phyloP scores from a whole-genome alignment of 1,140 invertebrate genomes.

The Ceratosolen solmsi region DNA sequence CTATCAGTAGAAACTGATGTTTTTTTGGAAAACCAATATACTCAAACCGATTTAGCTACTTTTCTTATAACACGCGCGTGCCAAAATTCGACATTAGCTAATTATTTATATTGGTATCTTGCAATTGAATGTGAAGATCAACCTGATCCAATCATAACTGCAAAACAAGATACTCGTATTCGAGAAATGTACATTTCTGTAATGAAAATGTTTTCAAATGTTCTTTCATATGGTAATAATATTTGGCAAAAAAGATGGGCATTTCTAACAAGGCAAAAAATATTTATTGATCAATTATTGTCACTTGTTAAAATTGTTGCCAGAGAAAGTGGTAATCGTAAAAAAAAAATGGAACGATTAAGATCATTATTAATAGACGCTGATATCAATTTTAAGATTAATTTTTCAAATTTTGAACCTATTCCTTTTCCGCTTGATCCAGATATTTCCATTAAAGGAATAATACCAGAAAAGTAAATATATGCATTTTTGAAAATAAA shows the following conservation, averaged over 20 bases:
- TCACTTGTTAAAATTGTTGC: constrained; percentile 92
- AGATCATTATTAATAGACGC: constrained; percentile 87
- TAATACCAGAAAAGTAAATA: constrained; percentile 84
- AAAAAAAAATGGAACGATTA: constrained; percentile 92
- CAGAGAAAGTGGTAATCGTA: constrained; percentile 91
- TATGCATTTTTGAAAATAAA: constrained; percentile 14
- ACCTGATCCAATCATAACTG: constrained; percentile 76
- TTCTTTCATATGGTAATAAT: constrained; percentile 77
- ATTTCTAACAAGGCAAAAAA: constrained; percentile 86
- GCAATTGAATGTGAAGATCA: constrained; percentile 93
- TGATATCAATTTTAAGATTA: constrained; percentile 86
- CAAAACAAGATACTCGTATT: constrained; percentile 83
- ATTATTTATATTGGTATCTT: constrained; percentile 98
- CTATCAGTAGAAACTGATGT: constrained; percentile 61
- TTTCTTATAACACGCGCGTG: constrained; percentile 94
- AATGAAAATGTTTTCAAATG: constrained; percentile 88
- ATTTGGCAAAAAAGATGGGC: constrained; percentile 82
- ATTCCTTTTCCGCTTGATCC: constrained; percentile 96
- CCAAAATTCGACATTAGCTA: constrained; percentile 90
- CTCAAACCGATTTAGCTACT: constrained; percentile 83
- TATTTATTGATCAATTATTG: constrained; percentile 93
- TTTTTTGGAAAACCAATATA: constrained; percentile 59
- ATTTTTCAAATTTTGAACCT: constrained; percentile 93
- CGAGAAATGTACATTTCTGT: constrained; percentile 92
- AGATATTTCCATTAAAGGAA: constrained; percentile 90